Base-by-base conservation (phyloP, 2,888 invertebrate genomes). In the Noctua fimbriata region DNA sequence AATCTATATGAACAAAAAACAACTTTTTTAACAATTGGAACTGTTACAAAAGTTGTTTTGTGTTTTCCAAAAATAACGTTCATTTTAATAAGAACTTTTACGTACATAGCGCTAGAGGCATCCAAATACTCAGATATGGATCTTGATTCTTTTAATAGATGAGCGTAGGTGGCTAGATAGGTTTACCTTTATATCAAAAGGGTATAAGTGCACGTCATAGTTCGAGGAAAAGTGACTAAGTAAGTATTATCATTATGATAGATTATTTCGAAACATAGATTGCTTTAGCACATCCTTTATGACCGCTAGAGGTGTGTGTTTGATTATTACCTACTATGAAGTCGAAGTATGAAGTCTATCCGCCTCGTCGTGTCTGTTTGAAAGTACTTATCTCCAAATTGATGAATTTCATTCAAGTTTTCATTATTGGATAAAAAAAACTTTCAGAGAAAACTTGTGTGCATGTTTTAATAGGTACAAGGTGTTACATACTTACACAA, bases 191-290 rank as follows among this genome's bases (percentile, higher is more conserved):
- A 44, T 58, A 81, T 73, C 49, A 69, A 63, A 32, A n/a, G 16
- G 21, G 49, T 72, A 10, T 18, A 81, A 18, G 9, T 41, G 9
- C 41, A 44, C 41, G 75, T 81, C 66, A 81, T 14, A 44, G 2
- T 80, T 81, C 74, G 16, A 9, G 58, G 74, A 82, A 80, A 73
- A 49, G 16, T 79, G 82, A 81, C 66, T 73, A 73, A 79, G 36
- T 63, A 9, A 24, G 1, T 66, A 47, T 58, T 58, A 66, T 41
- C 41, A 41, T 24, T 49, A 52, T 24, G 66, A 65, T 63, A 41
- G 18, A 65, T 66, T 55, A 73, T 81, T 49, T 47, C 12, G 18
- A 60, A 58, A 67, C 28, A n/a, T 36, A 78, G 14, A 58, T 60
- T 60, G 10, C 24, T 24, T n/a, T n/a, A 28, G 36, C 41, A 78